These are phyloP conservation scores for Amia ocellicauda DNA, from an alignment of 2,113 vertebrate genomes.

Conservation along the genomic window DNA sequence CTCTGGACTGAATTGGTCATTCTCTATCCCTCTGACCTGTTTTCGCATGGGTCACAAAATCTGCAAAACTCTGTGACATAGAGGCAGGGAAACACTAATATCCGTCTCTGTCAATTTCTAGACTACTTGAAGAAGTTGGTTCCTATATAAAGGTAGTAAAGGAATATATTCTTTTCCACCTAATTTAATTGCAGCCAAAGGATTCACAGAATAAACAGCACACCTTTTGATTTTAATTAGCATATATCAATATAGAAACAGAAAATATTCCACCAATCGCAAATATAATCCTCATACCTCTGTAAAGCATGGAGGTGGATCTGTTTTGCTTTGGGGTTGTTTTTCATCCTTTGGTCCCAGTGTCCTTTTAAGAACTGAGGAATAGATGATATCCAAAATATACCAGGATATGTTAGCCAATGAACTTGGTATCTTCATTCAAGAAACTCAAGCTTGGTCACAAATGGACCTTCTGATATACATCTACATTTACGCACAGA, in stretches of 20 bases:
- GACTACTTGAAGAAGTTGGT: background rate
- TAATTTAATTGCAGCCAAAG: background rate
- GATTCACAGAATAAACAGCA: conserved; percentile 49
- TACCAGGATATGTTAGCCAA: no score
- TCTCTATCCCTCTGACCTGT: conserved; percentile 50
- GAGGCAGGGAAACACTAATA: conserved; percentile 35
- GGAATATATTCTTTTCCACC: background rate
- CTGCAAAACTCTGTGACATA: conserved; percentile 51
- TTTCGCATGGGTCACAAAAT: conserved; percentile 56
- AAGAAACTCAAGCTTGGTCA: no score
- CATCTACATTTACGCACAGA: no score
- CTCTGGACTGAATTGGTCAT: conserved; percentile 52
- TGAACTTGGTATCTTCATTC: no score
- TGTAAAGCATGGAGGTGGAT: no score
- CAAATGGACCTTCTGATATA: no score
- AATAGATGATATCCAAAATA: no score
- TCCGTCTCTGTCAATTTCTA: conserved; percentile 48
- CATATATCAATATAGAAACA: conserved; percentile 16
- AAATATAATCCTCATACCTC: no score
- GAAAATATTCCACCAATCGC: background rate
- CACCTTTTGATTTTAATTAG: conserved; percentile 34
- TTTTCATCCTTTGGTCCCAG: no score
- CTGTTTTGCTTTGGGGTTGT: no score
- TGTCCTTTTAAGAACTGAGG: no score
- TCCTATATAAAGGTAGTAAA: background rate